Base-by-base conservation (phyloP, 2,797 vertebrate genomes). In the Merluccius polli region DNA sequence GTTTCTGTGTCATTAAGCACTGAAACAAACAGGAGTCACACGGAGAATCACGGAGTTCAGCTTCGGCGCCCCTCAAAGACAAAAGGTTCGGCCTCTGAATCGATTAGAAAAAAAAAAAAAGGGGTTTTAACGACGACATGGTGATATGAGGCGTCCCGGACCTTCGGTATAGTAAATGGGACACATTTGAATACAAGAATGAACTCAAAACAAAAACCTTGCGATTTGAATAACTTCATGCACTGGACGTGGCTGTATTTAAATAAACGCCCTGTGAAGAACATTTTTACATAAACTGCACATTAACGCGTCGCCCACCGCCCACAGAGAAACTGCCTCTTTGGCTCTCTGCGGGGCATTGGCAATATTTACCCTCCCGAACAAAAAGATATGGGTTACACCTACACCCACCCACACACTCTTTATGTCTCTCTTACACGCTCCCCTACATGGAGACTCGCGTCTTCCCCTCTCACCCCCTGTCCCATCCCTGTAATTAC, bases 1-100 rank as follows among this genome's bases (percentile, higher is more conserved):
- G 90, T 93, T 92, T 90, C 90, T 93, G 91, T 92, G 85, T 93
- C 93, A 93, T 93, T 94, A 94, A 93, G 84, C 91, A 91, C 88
- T 3, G 90, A 91, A 92, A 92, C 88, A 88, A 91, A 92, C 83
- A 90, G 82, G 87, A 87, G 87, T 83, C 75, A 84, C 72, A 30
- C 79, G 72, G 82, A 83, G 87, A 90, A 90, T 89, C 82, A 83
- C 79, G 84, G 84, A 84, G 85, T 80, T 71, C 78, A 83, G 84
- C 80, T 85, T 84, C 81, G 82, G 73, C 81, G 82, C 73, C 75
- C 81, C 86, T 81, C 38, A 72, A 69, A 84, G 59, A 81, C 72
- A 83, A 82, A 87, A 52, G 48, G 48, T 52, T 8, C 48, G 4
- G 48, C 48, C 48, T 52, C 48, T n/a, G 81, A 81, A 72, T 81